Percentiles rank a stretch among this genome's conserved stretches.
Evolutionary conservation across 2,113 vertebrate species (phyloP).

Genomic region (Martes martes): DNA sequence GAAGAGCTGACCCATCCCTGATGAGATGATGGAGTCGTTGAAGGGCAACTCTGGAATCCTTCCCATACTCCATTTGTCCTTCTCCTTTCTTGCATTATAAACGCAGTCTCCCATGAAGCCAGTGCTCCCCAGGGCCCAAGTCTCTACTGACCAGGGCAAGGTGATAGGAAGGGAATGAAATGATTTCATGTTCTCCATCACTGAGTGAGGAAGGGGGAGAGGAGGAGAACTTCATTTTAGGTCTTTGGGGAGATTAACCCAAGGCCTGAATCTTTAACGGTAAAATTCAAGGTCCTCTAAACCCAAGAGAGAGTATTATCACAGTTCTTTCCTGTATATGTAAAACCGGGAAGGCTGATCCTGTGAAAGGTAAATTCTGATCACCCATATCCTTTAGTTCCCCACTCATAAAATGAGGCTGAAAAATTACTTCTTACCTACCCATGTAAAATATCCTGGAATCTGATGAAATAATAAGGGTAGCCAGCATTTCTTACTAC

Average conservation of each 20-base stretch:
- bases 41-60: not conserved
- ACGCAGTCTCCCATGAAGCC: not conserved
- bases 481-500: not conserved
- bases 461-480: not conserved
- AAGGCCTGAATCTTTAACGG: not conserved
- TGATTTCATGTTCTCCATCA: not conserved
- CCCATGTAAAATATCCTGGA: not conserved
- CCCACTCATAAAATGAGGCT: not conserved
- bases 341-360: not conserved
- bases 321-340: not conserved
- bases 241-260: not conserved
- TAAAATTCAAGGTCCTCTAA: conserved; percentile 7
- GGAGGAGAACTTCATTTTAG: not conserved
- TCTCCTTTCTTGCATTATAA: not conserved
- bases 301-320: not conserved
- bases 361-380: not conserved
- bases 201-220: not conserved
- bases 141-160: not conserved
- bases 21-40: not conserved
- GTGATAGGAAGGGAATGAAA: not conserved
- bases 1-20: not conserved
- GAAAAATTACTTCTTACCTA: not conserved
- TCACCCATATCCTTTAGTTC: not conserved
- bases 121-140: not conserved
- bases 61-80: not conserved